Base-by-base conservation (phyloP, 2,113 vertebrate genomes). In the Centropus unirufus region DNA sequence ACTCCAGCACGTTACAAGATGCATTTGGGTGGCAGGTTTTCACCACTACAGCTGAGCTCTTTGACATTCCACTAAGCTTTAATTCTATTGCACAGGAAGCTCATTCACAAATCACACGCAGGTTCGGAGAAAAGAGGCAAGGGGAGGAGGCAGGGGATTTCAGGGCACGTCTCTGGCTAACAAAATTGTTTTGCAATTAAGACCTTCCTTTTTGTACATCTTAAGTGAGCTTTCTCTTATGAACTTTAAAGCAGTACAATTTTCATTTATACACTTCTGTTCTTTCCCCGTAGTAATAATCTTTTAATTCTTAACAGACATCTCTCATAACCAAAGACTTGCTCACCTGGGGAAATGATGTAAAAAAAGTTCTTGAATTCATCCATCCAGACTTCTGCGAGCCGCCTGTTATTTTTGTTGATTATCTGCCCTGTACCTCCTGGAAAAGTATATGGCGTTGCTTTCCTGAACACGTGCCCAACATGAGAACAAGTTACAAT, bases 291-390 rank as follows among this genome's bases (percentile, higher is more conserved):
- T 14, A 92, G 68, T 23, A 91, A 23, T 14, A 76, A 36, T 5
- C n/a, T 87, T 91, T 90, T n/a, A 46, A 69, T 70, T 83, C 34
- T 77, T 67, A 83, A 42, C 26, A 63, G 59, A 30, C 46, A 78
- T 72, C 89, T 94, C 83, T 91, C 47, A 62, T 51, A 90, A 90
- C 9, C 57, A 94, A 95, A 69, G 11, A 69, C 19, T 49, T 68
- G 91, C 98, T 98, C 89, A 99, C 99, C 99, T 94, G 99, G 99
- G 90, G 99, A 99, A 98, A 99, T 99, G 91, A 99, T 99, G 89
- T 99, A 99, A 98, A 99, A 99, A 94, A 99, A 99, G 96, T 99
- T 99, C 97, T 99, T 99, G 97, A 99, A 99, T 94, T 99, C 99
- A 87, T 99, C 99, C 99, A 99, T 99, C 99, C 99, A 99, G 70